Conservation (phyloP, 2,113 vertebrate species). For the Rhodinocichla rosea region DNA sequence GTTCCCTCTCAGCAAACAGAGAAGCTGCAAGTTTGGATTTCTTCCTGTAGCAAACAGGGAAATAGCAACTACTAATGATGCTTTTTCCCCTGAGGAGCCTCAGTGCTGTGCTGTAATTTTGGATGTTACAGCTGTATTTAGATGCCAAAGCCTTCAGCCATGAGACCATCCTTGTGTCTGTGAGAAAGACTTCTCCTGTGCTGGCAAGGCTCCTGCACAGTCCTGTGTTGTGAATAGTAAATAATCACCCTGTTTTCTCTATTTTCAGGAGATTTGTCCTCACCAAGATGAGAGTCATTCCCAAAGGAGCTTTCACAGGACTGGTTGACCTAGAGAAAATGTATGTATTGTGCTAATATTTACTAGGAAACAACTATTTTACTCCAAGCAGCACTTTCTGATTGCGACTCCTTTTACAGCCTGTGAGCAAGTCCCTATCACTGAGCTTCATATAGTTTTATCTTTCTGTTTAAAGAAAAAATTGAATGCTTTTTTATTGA, state of each 20-base stretch:
- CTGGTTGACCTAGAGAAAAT: constrained; percentile 79
- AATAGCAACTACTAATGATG: neutral
- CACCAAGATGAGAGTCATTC: constrained; percentile 77
- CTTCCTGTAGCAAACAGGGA: neutral
- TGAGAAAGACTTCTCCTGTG: neutral
- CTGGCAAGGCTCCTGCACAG: neutral
- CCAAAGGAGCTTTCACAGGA: constrained; percentile 76
- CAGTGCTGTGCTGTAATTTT: neutral
- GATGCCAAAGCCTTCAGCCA: neutral
- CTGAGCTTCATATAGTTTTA: neutral
- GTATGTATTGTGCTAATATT: constrained; percentile 67
- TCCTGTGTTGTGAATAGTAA: neutral
- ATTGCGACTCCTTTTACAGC: neutral
- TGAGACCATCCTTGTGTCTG: neutral
- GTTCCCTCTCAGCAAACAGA: neutral
- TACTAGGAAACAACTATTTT: neutral
- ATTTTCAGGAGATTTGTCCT: constrained; percentile 80
- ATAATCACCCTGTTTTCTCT: constrained; percentile 39
- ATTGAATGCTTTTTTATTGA: neutral
- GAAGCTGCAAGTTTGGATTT: neutral
- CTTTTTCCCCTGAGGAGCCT: neutral
- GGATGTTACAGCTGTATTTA: neutral
- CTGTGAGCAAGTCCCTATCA: neutral
- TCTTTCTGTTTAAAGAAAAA: neutral
- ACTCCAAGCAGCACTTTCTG: neutral